phyloP scores from a whole-genome alignment of 2,113 vertebrate genomes.

The Tangachromis dhanisi region DNA sequence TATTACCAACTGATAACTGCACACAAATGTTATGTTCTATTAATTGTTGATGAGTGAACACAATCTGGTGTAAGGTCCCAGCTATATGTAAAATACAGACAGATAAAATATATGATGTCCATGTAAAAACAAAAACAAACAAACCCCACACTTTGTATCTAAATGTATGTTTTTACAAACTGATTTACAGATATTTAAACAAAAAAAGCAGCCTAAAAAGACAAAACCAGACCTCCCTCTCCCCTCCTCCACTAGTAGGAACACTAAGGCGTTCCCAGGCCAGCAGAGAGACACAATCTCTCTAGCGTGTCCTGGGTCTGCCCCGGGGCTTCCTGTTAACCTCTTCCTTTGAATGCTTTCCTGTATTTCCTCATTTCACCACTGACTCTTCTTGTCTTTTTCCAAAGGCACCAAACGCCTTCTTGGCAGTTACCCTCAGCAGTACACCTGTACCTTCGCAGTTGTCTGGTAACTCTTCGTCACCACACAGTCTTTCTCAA shows the following conservation, averaged over 20 bases:
- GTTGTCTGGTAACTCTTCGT: background rate
- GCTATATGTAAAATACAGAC: background rate
- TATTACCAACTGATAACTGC: background rate
- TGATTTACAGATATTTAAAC: background rate
- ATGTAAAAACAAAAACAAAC: background rate
- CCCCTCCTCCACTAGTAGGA: background rate
- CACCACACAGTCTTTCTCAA: background rate
- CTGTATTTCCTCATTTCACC: background rate
- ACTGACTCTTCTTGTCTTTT: background rate
- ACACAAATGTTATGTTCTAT: background rate
- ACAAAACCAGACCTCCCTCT: background rate
- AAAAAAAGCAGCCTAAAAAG: background rate
- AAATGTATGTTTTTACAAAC: background rate
- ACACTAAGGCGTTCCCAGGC: background rate
- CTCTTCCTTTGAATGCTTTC: background rate
- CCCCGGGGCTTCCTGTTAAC: background rate
- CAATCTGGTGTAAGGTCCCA: background rate
- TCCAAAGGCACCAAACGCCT: background rate
- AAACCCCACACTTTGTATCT: rapidly evolving
- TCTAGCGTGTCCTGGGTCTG: background rate
- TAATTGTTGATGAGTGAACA: background rate
- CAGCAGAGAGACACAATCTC: background rate
- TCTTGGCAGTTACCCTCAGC: background rate
- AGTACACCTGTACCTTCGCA: background rate
- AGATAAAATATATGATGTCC: background rate